These are phyloP conservation scores for Scelioninae gen. 1 DNA, from an alignment of 2,888 invertebrate genomes.

Conservation along the genomic window DNA sequence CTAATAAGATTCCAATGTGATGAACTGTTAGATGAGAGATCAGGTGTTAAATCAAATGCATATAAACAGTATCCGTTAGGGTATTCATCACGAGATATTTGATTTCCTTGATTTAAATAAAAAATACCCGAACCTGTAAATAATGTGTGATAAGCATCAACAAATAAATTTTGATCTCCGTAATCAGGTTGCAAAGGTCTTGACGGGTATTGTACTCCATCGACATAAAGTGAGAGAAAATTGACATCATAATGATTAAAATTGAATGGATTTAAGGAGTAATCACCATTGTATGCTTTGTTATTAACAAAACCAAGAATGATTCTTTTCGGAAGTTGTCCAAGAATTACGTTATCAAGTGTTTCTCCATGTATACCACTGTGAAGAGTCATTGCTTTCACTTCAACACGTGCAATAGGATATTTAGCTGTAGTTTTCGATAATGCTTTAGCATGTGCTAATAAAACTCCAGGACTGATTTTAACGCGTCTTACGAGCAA, in stretches of 20 bases:
- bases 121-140: constrained; percentile 70
- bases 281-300: constrained; percentile 69
- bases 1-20: constrained; percentile 68
- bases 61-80: constrained; percentile 70
- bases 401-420: constrained; percentile 57
- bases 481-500: constrained; percentile 71
- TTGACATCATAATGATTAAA: constrained; percentile 61
- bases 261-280: constrained; percentile 60
- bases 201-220: constrained; percentile 52
- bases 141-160: constrained; percentile 74
- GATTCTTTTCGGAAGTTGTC: constrained; percentile 76
- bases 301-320: constrained; percentile 75
- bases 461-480: constrained; percentile 72
- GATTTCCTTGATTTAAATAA: constrained; percentile 70
- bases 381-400: constrained; percentile 72
- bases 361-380: constrained; percentile 71
- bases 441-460: constrained; percentile 73
- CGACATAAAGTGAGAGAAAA: constrained; percentile 15
- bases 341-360: constrained; percentile 77
- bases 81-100: constrained; percentile 64
- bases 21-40: constrained; percentile 70
- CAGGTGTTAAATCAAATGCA: constrained; percentile 75
- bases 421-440: constrained; percentile 62
- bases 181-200: constrained; percentile 71
- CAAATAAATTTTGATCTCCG: constrained; percentile 41